A percentile compares a stretch with the other conserved stretches of the same genome.
These are phyloP conservation scores for Pyrochroa serraticornis DNA, from an alignment of 2,888 invertebrate species.

Conservation along the genomic window DNA sequence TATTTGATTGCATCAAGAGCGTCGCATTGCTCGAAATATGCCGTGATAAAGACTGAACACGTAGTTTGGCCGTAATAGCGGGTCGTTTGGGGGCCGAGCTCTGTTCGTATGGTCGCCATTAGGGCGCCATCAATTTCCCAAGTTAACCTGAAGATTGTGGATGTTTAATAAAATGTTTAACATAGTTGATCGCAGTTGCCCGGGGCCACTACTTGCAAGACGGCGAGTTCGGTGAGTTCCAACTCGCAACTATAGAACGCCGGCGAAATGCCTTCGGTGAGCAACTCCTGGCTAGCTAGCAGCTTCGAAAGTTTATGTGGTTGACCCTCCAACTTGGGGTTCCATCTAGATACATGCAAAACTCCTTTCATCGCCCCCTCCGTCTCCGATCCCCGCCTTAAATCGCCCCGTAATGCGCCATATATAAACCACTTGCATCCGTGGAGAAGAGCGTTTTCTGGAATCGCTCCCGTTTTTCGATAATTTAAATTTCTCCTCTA, in stretches of 20 bases:
- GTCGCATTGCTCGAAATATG: too few species aligned
- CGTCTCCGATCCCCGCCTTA: slow-evolving; percentile 16
- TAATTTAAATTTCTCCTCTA: too few species aligned
- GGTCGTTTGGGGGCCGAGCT: background rate
- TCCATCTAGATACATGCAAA: slow-evolving; percentile 55
- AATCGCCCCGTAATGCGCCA: slow-evolving; percentile 32
- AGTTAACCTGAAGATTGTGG: slow-evolving; percentile 53
- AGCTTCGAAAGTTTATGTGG: slow-evolving; percentile 59
- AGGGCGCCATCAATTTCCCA: slow-evolving; percentile 42
- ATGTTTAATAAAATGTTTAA: slow-evolving; percentile 56
- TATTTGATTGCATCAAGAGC: too few species aligned
- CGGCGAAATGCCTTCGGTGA: slow-evolving; percentile 53
- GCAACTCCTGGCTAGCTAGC: slow-evolving; percentile 52
- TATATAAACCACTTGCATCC: slow-evolving; percentile 34
- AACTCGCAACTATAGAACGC: slow-evolving; percentile 37
- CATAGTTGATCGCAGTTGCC: slow-evolving; percentile 52
- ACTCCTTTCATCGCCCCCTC: slow-evolving; percentile 45
- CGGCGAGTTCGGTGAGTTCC: slow-evolving; percentile 45
- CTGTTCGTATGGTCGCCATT: background rate
- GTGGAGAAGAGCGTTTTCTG: slow-evolving; percentile 29
- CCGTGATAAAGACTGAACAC: too few species aligned
- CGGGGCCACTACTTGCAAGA: slow-evolving; percentile 47
- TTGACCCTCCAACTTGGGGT: slow-evolving; percentile 57
- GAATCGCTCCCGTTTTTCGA: slow-evolving; percentile 23
- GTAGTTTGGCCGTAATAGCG: too few species aligned